Evolutionary conservation across 1,140 invertebrate species (phyloP).

Genomic region (Pararge aegeria): DNA sequence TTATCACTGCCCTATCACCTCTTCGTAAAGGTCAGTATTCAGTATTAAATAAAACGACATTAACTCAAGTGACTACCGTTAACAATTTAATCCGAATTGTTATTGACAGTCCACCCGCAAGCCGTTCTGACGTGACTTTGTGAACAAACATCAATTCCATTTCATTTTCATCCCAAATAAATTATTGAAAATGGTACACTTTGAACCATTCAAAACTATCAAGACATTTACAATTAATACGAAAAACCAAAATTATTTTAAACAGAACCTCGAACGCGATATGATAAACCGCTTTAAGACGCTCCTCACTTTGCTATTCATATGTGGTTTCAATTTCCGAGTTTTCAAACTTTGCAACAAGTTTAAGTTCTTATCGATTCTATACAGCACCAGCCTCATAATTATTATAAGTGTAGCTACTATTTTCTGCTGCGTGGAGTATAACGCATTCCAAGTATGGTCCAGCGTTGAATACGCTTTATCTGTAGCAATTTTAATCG

Average conservation of each 20-base stretch:
- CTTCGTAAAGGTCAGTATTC: no score
- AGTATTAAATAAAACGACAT: slow-evolving; percentile 33
- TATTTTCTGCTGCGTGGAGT: slow-evolving; percentile 39
- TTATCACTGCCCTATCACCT: no score
- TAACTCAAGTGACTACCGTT: slow-evolving; percentile 31
- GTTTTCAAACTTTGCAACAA: slow-evolving; percentile 39
- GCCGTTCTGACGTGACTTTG: slow-evolving; percentile 48
- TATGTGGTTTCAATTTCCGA: slow-evolving; percentile 58
- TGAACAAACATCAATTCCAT: slow-evolving; percentile 32
- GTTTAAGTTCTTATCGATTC: slow-evolving; percentile 27
- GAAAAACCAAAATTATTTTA: slow-evolving; percentile 20
- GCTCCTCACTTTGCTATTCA: slow-evolving; percentile 42
- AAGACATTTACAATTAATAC: slow-evolving; percentile 20
- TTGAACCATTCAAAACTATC: slow-evolving; percentile 22
- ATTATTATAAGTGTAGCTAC: slow-evolving; percentile 36
- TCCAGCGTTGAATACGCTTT: slow-evolving; percentile 51
- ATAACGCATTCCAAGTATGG: slow-evolving; percentile 45
- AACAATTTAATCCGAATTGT: slow-evolving; percentile 38
- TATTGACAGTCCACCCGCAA: slow-evolving; percentile 49
- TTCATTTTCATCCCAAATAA: slow-evolving; percentile 16
- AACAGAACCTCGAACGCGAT: slow-evolving; percentile 21
- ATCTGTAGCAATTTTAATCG: slow-evolving; percentile 42
- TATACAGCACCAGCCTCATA: slow-evolving; percentile 46
- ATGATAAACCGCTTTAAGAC: slow-evolving; percentile 39
- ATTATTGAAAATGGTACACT: slow-evolving; percentile 13